Percentiles rank a stretch among this genome's conserved stretches.
Conservation (phyloP, 2,113 vertebrate genomes). For the Anarrhichthys ocellatus region DNA sequence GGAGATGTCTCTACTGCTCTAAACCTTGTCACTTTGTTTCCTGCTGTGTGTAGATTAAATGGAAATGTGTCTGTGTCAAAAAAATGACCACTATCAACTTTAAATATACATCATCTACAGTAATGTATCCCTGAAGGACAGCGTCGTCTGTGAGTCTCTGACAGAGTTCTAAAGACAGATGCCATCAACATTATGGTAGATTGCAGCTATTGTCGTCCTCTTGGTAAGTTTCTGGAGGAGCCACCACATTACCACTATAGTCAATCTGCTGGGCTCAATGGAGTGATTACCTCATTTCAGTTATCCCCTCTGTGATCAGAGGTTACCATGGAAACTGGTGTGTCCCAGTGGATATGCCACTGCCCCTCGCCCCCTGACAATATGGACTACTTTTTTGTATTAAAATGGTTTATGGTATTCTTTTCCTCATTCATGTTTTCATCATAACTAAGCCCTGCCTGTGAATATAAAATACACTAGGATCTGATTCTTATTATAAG, state of each 20-base stretch:
- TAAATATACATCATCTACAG: background rate
- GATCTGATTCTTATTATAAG: background rate
- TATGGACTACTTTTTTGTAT: conserved; percentile 16
- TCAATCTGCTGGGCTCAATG: conserved; percentile 70
- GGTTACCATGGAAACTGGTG: conserved; percentile 83
- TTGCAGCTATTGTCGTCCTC: conserved; percentile 21
- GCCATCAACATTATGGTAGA: conserved; percentile 31
- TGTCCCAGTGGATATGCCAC: conserved; percentile 61
- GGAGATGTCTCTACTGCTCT: background rate
- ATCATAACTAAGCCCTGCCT: background rate
- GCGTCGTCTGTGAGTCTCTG: background rate
- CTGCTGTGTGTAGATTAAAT: background rate
- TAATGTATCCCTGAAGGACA: background rate
- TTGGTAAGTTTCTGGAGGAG: conserved; percentile 46
- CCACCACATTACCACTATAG: conserved; percentile 55
- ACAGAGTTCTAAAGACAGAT: conserved; percentile 24
- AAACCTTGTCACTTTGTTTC: conserved; percentile 15
- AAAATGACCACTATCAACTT: background rate
- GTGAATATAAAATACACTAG: background rate
- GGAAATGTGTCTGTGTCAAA: background rate
- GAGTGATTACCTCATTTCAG: conserved; percentile 78
- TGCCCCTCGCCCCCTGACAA: conserved; percentile 31
- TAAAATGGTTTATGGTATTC: conserved; percentile 9
- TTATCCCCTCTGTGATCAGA: conserved; percentile 73
- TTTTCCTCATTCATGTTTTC: conserved; percentile 14